These are phyloP conservation scores for Orchesella cincta DNA, from an alignment of 1,140 invertebrate genomes.

Conservation along the genomic window DNA sequence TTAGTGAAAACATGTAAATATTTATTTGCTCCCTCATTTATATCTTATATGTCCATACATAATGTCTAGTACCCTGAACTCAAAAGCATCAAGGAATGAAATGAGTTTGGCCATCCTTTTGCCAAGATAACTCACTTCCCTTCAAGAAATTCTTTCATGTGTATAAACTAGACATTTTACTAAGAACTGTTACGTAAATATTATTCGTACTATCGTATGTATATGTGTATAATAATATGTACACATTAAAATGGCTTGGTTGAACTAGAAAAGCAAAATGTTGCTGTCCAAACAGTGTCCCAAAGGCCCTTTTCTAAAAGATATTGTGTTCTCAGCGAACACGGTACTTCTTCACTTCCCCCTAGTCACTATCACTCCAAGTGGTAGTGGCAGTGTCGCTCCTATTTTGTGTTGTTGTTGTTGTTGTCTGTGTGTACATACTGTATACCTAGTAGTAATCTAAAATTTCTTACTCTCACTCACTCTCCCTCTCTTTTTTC, in stretches of 20 bases:
- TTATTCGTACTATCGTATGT: background rate
- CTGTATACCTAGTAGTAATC: no score
- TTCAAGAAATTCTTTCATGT: background rate
- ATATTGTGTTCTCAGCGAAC: background rate
- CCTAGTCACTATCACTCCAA: background rate
- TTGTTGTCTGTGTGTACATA: background rate
- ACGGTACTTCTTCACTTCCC: background rate
- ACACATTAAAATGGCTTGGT: background rate
- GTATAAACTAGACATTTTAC: background rate
- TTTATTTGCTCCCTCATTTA: conserved; percentile 24
- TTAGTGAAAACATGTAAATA: conserved; percentile 14
- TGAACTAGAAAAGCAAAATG: background rate
- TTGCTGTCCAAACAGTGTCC: background rate
- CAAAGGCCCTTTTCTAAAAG: conserved; percentile 6
- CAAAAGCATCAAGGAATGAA: background rate
- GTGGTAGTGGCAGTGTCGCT: background rate
- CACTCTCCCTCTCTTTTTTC: background rate
- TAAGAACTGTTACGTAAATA: background rate
- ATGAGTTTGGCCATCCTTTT: background rate
- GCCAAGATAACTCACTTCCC: background rate
- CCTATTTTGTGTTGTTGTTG: background rate
- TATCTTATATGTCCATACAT: background rate
- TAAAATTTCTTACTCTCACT: background rate
- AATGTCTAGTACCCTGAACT: background rate
- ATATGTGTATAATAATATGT: background rate